phyloP scores from a whole-genome alignment of 30 jellyfish, hydroid and myxozoan species.

The Aurelia aurita complex sp. Pacific region DNA sequence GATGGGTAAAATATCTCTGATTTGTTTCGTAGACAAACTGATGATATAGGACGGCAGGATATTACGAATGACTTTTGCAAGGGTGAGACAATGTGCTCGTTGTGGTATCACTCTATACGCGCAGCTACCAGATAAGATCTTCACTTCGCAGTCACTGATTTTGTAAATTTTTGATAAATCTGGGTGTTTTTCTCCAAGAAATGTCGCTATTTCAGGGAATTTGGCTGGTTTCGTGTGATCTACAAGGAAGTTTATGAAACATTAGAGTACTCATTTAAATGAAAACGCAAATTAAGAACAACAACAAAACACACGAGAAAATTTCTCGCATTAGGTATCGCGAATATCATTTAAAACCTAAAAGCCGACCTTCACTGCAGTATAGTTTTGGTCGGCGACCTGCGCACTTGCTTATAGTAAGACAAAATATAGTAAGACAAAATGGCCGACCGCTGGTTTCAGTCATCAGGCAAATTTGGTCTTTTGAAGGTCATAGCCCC shows the following conservation, averaged over 20 bases:
- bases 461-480: too few relatives aligned
- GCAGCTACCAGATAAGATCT: slow-evolving; percentile 77
- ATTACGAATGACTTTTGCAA: slow-evolving; percentile 68
- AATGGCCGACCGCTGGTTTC: too few relatives aligned
- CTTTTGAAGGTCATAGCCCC: too few relatives aligned
- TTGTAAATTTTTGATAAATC: slow-evolving; percentile 50
- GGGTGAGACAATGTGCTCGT: slow-evolving; percentile 76
- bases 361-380: too few relatives aligned
- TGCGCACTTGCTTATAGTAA: too few relatives aligned
- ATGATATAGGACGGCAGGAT: slow-evolving; percentile 70
- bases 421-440: too few relatives aligned
- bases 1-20: slow-evolving; percentile 58
- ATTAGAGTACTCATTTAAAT: too few relatives aligned
- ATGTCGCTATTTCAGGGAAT: slow-evolving; percentile 57
- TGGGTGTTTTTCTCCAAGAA: slow-evolving; percentile 66
- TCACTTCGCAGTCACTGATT: slow-evolving; percentile 77
- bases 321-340: too few relatives aligned
- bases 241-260: neutral
- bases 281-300: too few relatives aligned
- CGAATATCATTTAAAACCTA: too few relatives aligned
- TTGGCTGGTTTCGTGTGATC: slow-evolving; percentile 20
- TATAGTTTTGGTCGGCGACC: too few relatives aligned
- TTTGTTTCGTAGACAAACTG: slow-evolving; percentile 41
- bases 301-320: too few relatives aligned
- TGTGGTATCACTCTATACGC: slow-evolving; percentile 74